A percentile compares a stretch with the other conserved stretches of the same genome.
Conservation (phyloP, 30 jellyfish, hydroid and myxozoan species). For the Aurelia aurita region DNA sequence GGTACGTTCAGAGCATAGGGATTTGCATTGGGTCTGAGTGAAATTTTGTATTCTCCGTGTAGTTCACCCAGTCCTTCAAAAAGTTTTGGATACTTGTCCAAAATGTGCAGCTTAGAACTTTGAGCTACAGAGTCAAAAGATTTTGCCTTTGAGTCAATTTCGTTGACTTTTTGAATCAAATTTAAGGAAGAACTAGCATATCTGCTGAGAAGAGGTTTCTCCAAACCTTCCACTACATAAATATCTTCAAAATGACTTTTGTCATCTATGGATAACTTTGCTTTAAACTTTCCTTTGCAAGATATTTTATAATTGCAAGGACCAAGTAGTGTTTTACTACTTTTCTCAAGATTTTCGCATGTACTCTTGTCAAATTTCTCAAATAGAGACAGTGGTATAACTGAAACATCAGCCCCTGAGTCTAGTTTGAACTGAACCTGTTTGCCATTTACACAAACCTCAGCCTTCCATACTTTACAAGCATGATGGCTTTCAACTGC, state of each 20-base stretch:
- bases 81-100: neutral
- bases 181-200: too few species aligned
- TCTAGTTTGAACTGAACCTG: neutral
- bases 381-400: neutral
- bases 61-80: neutral
- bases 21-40: neutral
- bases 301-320: too few species aligned
- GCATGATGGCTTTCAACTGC: neutral
- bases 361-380: neutral
- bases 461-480: too few species aligned
- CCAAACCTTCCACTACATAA: too few species aligned
- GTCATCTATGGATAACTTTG: too few species aligned
- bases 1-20: too few species aligned
- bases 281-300: too few species aligned
- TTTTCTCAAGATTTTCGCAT: neutral
- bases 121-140: neutral
- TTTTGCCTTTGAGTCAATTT: too few species aligned
- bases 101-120: neutral
- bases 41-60: neutral
- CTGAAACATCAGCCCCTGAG: conserved; percentile 20
- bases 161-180: too few species aligned
- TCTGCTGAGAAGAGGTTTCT: too few species aligned
- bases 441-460: neutral
- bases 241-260: too few species aligned
- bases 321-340: too few species aligned